Evolutionary conservation across 1,140 invertebrate genomes (phyloP).

Genomic region (Linepithema humile): DNA sequence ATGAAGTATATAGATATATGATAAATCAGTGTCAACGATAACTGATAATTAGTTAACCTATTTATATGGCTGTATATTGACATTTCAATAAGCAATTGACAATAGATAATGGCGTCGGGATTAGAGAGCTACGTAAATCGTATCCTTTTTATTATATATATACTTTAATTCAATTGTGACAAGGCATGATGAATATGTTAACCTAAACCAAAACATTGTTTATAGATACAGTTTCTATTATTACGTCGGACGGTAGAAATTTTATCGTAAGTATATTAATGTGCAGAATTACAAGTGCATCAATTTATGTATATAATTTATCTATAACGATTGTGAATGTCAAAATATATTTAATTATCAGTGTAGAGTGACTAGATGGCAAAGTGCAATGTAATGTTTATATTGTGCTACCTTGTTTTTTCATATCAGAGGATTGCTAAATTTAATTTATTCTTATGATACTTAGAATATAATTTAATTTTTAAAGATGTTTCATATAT

Average conservation of each 20-base stretch:
- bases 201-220: conserved; percentile 79
- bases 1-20: too few species aligned
- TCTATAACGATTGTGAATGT: too few species aligned
- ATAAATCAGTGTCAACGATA: too few species aligned
- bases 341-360: neutral
- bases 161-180: conserved; percentile 5
- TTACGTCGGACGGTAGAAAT: conserved; percentile 97
- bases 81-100: conserved; percentile 22
- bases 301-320: neutral
- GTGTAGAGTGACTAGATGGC: neutral
- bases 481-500: too few species aligned
- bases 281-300: neutral
- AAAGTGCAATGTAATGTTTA: neutral
- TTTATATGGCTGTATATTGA: too few species aligned
- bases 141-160: conserved; percentile 86
- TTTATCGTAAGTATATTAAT: conserved; percentile 91
- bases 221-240: conserved; percentile 95
- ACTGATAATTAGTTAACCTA: too few species aligned
- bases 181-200: conserved; percentile 49
- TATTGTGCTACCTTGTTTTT: neutral
- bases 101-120: conserved; percentile 89
- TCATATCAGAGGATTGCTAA: neutral
- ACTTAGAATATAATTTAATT: neutral
- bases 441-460: neutral
- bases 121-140: conserved; percentile 94